A percentile compares a stretch with the other conserved stretches of the same genome.
Conservation (phyloP, 2,113 vertebrate species). For the Alethe castanea region DNA sequence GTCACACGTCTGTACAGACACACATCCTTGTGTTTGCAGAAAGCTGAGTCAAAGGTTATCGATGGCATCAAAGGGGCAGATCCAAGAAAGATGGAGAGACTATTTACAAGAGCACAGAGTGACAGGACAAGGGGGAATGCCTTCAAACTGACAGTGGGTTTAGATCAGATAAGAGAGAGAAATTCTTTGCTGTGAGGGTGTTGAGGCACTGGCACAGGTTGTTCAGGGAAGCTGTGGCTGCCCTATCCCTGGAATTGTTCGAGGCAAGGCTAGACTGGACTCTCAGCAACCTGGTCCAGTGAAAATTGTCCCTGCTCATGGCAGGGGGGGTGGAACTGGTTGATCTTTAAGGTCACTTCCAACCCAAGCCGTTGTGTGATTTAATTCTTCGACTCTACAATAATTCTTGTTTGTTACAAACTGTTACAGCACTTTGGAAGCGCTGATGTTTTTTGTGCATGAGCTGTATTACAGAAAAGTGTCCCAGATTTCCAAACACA, state of each 20-base stretch:
- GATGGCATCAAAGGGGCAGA: not conserved
- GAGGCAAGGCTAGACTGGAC: not conserved
- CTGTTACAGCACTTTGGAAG: not conserved
- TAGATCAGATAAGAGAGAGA: no score
- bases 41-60: not conserved
- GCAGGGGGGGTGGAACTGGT: not conserved
- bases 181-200: not conserved
- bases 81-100: no score
- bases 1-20: not conserved
- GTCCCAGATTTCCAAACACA: not conserved
- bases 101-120: not conserved
- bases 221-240: not conserved
- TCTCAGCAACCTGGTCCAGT: not conserved
- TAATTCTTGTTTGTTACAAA: not conserved
- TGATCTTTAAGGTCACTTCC: not conserved
- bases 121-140: not conserved
- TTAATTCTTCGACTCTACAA: not conserved
- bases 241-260: not conserved
- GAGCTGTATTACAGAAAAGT: not conserved
- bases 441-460: not conserved
- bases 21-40: not conserved
- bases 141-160: not conserved
- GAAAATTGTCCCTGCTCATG: not conserved
- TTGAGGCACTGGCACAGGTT: not conserved
- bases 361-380: not conserved